phyloP scores from a whole-genome alignment of 2,797 vertebrate species.

The Nyctalus aviator region DNA sequence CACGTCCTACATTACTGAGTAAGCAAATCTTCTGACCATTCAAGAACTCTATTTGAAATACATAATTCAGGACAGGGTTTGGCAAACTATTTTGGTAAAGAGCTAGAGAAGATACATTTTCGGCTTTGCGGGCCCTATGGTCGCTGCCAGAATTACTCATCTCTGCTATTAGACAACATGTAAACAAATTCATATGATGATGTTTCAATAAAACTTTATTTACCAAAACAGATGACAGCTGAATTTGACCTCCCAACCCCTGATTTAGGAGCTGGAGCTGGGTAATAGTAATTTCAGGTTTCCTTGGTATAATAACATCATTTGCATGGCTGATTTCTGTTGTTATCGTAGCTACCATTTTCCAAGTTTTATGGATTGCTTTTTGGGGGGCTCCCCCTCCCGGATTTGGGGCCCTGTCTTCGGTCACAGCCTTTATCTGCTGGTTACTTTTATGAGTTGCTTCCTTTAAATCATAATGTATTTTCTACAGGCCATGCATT shows the following conservation, averaged over 20 bases:
- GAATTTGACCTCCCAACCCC: not conserved
- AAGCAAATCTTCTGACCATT: not conserved
- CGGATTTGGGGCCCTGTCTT: not conserved
- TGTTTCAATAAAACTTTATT: slow-evolving; percentile 61
- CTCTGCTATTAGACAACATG: not conserved
- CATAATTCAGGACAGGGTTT: not conserved
- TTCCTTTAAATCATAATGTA: not conserved
- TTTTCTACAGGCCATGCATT: not conserved
- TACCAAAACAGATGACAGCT: not conserved
- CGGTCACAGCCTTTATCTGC: not conserved
- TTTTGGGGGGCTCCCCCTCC: too few relatives aligned
- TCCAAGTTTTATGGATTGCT: not conserved
- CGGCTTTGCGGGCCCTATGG: not conserved
- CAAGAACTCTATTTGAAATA: not conserved
- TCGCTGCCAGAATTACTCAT: not conserved
- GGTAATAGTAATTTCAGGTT: not conserved
- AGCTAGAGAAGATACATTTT: not conserved
- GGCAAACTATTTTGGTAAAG: not conserved
- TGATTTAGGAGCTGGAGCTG: not conserved
- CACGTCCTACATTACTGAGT: not conserved
- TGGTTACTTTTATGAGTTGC: not conserved
- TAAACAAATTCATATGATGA: not conserved
- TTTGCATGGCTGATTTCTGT: not conserved
- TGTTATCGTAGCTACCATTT: not conserved
- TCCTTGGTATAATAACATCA: not conserved